These are phyloP conservation scores for Lobophora halterata DNA, from an alignment of 2,888 invertebrate species.

Conservation along the genomic window DNA sequence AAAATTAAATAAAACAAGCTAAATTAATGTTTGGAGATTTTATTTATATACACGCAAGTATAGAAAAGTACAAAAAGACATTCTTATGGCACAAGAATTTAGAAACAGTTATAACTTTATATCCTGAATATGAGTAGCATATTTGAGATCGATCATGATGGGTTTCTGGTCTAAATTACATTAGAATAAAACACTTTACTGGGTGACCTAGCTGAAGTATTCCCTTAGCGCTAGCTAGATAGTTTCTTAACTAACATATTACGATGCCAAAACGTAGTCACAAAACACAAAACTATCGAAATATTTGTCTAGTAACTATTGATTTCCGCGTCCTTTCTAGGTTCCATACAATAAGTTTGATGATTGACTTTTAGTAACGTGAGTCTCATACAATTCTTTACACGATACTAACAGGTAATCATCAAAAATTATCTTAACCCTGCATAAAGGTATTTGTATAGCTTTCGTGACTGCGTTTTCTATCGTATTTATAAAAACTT, in stretches of 20 bases:
- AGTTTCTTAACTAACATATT: too few relatives aligned
- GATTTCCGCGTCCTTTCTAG: too few relatives aligned
- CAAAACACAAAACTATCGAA: not conserved
- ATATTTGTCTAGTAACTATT: too few relatives aligned
- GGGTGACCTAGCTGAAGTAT: conserved; percentile 14
- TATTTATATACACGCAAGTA: conserved; percentile 27
- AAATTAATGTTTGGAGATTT: conserved; percentile 14
- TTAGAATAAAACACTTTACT: conserved; percentile 21
- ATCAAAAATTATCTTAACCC: too few relatives aligned
- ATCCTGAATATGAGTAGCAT: conserved; percentile 7
- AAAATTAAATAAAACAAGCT: too few relatives aligned
- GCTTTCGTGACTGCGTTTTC: too few relatives aligned
- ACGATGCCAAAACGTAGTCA: not conserved
- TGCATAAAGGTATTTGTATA: too few relatives aligned
- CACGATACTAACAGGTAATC: too few relatives aligned
- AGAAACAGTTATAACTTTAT: conserved; percentile 45
- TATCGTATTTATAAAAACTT: not conserved
- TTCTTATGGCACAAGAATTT: conserved; percentile 71
- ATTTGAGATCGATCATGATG: conserved; percentile 26
- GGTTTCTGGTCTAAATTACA: conserved; percentile 26
- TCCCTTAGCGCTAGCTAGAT: conserved; percentile 7
- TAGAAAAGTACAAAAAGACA: conserved; percentile 59
- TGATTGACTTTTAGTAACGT: too few relatives aligned
- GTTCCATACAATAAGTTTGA: too few relatives aligned
- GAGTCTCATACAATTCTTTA: too few relatives aligned